These are phyloP conservation scores for Heliconius nattereri DNA, from an alignment of 1,140 invertebrate species.

Conservation along the genomic window DNA sequence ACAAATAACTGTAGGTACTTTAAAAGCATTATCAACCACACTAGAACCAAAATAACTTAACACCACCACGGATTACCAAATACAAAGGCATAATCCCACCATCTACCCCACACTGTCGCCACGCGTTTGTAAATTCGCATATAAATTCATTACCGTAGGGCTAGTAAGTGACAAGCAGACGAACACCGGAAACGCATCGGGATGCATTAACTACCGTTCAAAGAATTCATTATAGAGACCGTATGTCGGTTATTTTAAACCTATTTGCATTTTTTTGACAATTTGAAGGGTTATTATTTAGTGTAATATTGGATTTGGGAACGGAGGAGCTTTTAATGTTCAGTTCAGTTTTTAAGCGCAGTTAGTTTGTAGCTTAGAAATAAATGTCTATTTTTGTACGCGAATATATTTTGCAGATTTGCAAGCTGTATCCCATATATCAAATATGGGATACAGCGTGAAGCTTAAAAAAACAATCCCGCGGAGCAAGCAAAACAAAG, in stretches of 20 bases:
- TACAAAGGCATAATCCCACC: constrained; percentile 32
- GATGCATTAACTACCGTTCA: constrained; percentile 56
- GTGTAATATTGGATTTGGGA: neutral
- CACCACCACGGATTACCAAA: neutral
- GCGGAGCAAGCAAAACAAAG: too few relatives aligned
- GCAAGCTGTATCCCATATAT: too few relatives aligned
- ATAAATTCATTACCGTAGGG: constrained; percentile 58
- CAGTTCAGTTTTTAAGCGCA: neutral
- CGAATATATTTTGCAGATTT: too few relatives aligned
- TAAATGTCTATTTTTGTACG: neutral
- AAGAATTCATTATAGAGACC: constrained; percentile 58
- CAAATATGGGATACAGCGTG: neutral
- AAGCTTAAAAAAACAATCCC: neutral
- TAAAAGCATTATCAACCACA: neutral
- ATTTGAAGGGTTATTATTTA: neutral
- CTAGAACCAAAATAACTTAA: neutral
- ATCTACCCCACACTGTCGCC: constrained; percentile 33
- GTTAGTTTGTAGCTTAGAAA: neutral
- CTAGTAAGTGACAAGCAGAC: constrained; percentile 55
- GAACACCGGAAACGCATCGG: constrained; percentile 61
- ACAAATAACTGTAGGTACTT: neutral
- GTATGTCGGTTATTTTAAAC: constrained; percentile 52
- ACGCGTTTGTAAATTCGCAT: constrained; percentile 52
- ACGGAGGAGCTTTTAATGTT: neutral
- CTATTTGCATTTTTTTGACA: constrained; percentile 47